phyloP scores from a whole-genome alignment of 2,888 invertebrate species.

The Aphodius sticticus region DNA sequence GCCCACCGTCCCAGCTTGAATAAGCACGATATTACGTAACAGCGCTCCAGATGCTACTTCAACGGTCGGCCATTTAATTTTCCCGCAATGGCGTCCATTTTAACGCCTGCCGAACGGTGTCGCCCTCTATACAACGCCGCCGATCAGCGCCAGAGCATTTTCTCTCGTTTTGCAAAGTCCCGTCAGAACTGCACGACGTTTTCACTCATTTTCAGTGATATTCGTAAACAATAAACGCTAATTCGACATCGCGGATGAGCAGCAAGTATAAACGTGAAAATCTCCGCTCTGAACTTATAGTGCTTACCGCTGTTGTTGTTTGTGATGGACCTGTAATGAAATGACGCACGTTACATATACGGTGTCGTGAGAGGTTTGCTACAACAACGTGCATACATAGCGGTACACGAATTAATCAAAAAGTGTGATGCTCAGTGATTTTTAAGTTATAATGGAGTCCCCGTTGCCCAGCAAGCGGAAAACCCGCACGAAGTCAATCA shows the following conservation, averaged over 20 bases:
- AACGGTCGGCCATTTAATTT: constrained; percentile 31
- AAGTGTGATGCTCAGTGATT: constrained; percentile 33
- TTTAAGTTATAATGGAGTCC: constrained; percentile 29
- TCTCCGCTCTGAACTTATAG: background rate
- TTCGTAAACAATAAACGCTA: background rate
- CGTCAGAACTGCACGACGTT: background rate
- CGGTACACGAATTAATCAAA: background rate
- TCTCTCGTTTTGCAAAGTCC: background rate
- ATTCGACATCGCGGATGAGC: background rate
- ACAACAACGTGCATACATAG: background rate
- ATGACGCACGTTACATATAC: constrained; percentile 48
- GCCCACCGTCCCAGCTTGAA: background rate
- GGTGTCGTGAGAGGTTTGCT: constrained; percentile 28
- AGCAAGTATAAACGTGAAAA: background rate
- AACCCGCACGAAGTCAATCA: constrained; percentile 33
- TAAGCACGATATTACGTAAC: background rate
- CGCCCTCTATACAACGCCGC: constrained; percentile 43
- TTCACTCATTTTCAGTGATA: background rate
- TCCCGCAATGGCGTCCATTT: constrained; percentile 26
- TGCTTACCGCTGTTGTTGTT: constrained; percentile 22
- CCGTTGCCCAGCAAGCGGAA: constrained; percentile 34
- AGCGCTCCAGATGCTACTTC: constrained; percentile 7
- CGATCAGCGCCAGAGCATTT: background rate
- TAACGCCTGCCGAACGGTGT: constrained; percentile 31
- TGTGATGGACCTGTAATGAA: constrained; percentile 34